Percentiles rank a stretch among this genome's conserved stretches.
Evolutionary conservation across 2,113 vertebrate species (phyloP).

Genomic region (Aviceda subcristata): DNA sequence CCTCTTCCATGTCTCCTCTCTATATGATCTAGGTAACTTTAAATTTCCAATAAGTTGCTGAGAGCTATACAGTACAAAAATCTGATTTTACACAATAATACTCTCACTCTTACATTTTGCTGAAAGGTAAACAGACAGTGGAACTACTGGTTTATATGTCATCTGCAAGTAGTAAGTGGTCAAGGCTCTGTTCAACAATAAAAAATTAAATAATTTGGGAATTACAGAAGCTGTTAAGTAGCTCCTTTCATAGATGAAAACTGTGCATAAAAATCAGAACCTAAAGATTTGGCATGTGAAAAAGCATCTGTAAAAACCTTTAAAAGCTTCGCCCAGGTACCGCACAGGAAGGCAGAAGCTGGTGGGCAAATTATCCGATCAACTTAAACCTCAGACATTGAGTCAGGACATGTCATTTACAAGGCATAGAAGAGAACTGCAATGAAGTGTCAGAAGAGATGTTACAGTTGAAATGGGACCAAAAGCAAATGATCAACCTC

Average conservation of each 20-base stretch:
- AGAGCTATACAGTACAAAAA: neutral
- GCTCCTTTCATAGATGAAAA: neutral
- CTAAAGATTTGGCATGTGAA: neutral
- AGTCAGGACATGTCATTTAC: neutral
- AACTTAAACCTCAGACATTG: neutral
- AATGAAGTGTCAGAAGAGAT: neutral
- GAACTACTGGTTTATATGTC: neutral
- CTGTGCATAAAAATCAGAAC: neutral
- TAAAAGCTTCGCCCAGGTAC: neutral
- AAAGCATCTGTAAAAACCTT: neutral
- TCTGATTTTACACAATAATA: neutral
- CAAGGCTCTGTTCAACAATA: neutral
- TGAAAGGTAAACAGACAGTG: neutral
- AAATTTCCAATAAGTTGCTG: neutral
- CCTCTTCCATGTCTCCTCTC: neutral
- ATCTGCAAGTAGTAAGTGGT: neutral
- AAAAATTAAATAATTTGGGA: neutral
- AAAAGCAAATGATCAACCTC: neutral
- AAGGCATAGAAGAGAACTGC: neutral
- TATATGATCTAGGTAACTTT: neutral
- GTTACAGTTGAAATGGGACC: neutral
- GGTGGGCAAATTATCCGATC: neutral
- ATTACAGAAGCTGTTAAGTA: neutral
- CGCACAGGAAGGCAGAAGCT: neutral
- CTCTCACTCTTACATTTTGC: neutral